Conservation (phyloP, 2,797 vertebrate species). For the Pseudochirops corinnae region DNA sequence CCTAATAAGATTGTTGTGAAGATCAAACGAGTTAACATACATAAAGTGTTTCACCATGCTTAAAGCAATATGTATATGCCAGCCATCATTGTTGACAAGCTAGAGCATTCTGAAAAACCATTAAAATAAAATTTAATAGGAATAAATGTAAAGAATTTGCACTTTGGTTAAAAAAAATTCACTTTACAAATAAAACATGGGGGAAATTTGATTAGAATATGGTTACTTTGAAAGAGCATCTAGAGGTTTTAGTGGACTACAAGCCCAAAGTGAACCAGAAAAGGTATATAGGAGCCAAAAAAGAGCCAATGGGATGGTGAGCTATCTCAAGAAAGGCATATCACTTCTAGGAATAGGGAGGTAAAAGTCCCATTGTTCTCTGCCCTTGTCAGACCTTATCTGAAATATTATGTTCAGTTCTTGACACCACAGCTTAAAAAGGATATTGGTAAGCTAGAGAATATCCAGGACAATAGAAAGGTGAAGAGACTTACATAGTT, state of each 20-base stretch:
- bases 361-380: no score
- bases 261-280: not conserved
- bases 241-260: not conserved
- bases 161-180: no score
- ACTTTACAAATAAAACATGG: not conserved
- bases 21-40: not conserved
- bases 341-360: no score
- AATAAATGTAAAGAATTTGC: not conserved
- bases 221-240: not conserved
- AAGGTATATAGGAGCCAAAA: not conserved
- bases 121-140: not conserved
- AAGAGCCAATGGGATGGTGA: not conserved
- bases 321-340: not conserved
- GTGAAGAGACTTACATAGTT: no score
- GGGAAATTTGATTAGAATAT: no score
- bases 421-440: no score
- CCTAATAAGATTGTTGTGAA: not conserved
- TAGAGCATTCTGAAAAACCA: not conserved
- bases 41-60: not conserved
- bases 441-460: no score
- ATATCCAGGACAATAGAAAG: no score
- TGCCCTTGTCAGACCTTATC: no score
- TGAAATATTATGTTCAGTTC: no score
- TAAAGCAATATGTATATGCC: not conserved
- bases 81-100: not conserved